phyloP scores from a whole-genome alignment of 2,113 vertebrate species.

The Axis porcinus region DNA sequence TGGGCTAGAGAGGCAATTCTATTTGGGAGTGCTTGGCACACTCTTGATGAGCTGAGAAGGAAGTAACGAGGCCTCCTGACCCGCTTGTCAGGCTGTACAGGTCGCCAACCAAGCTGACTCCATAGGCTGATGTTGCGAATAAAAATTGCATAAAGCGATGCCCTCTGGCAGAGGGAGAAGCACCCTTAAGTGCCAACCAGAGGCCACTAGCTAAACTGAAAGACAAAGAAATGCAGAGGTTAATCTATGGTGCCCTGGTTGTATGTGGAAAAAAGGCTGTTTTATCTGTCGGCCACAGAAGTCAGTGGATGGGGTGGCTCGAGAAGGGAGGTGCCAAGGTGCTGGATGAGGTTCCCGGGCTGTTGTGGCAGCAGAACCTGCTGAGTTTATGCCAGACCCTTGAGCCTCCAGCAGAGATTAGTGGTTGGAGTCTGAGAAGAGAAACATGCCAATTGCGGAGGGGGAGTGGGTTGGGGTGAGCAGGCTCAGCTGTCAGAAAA shows the following conservation, averaged over 20 bases:
- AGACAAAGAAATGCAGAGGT: neutral
- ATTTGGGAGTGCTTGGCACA: rapidly evolving
- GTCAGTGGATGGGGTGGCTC: neutral
- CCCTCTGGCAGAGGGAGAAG: neutral
- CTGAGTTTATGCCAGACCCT: neutral
- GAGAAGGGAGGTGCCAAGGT: neutral
- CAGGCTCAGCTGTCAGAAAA: neutral
- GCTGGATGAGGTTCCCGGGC: neutral
- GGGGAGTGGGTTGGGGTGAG: rapidly evolving
- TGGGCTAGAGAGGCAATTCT: neutral
- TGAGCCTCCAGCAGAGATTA: neutral
- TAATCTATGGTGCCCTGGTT: neutral
- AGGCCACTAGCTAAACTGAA: neutral
- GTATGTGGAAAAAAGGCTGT: neutral
- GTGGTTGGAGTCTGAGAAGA: neutral
- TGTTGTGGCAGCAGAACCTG: neutral
- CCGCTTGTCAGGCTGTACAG: neutral
- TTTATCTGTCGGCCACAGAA: neutral
- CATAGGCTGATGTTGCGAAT: neutral
- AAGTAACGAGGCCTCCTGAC: neutral
- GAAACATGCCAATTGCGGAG: neutral
- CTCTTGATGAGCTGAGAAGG: neutral
- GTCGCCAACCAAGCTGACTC: neutral
- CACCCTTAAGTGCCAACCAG: neutral
- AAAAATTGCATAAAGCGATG: neutral